Percentiles rank a stretch among this genome's conserved stretches.
These are phyloP conservation scores for Centruroides sculpturatus DNA, from an alignment of 1,140 invertebrate genomes.

Conservation along the genomic window DNA sequence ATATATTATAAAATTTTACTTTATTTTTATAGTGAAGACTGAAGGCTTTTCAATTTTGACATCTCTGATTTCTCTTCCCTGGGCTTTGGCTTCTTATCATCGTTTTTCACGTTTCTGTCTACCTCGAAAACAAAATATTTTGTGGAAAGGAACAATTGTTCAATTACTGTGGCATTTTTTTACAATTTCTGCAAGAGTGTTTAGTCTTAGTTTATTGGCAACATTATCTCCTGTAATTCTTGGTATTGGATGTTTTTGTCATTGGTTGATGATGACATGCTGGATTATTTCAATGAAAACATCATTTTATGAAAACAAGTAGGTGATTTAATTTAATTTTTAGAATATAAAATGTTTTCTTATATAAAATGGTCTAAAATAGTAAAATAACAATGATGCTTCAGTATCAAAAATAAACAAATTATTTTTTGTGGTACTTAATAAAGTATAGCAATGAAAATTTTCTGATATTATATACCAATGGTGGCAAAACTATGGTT, in stretches of 20 bases:
- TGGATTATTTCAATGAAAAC: constrained; percentile 37
- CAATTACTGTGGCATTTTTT: constrained; percentile 66
- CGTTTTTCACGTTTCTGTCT: constrained; percentile 56
- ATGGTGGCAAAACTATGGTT: too few relatives aligned
- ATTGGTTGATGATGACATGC: constrained; percentile 57
- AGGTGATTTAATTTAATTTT: background rate
- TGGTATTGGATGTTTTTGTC: constrained; percentile 41
- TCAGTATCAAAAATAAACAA: too few relatives aligned
- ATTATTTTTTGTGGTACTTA: too few relatives aligned
- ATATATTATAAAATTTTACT: too few relatives aligned
- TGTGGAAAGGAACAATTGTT: constrained; percentile 42
- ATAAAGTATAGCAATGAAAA: too few relatives aligned
- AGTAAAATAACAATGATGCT: too few relatives aligned
- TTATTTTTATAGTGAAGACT: too few relatives aligned
- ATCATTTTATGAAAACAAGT: constrained; percentile 19
- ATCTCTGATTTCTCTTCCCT: constrained; percentile 64
- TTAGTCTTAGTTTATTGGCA: constrained; percentile 31
- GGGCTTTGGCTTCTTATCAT: constrained; percentile 70
- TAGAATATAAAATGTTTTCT: too few relatives aligned
- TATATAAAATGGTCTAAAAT: too few relatives aligned
- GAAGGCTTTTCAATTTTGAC: constrained; percentile 42
- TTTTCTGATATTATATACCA: too few relatives aligned
- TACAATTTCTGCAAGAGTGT: constrained; percentile 47
- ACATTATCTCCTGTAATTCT: constrained; percentile 24
- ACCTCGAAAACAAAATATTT: constrained; percentile 53